A percentile compares a stretch with the other conserved stretches of the same genome.
Evolutionary conservation across 2,888 invertebrate genomes (phyloP).

Genomic region (Scaptomyza flava): DNA sequence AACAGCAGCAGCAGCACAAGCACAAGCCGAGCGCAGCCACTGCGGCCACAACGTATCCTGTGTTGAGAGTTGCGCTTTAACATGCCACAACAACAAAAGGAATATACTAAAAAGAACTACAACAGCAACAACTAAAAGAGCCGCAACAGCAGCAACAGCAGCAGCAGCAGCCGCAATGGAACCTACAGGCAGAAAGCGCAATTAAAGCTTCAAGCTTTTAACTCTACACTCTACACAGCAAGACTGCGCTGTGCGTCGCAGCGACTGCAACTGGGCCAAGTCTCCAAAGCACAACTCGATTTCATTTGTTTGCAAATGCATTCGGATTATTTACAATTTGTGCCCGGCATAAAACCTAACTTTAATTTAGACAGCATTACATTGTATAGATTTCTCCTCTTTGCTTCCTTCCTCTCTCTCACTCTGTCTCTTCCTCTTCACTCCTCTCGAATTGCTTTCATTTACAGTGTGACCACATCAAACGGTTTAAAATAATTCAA

Average conservation of each 20-base stretch:
- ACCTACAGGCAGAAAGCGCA: constrained; percentile 38
- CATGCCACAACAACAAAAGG: constrained; percentile 23
- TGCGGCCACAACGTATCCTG: constrained; percentile 73
- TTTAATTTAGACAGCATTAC: constrained; percentile 3
- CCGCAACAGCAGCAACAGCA: constrained; percentile 9
- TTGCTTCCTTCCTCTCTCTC: too few species aligned
- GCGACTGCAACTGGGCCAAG: constrained; percentile 56
- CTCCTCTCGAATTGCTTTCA: constrained; percentile 9
- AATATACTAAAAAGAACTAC: constrained; percentile 15
- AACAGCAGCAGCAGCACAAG: constrained; percentile 13
- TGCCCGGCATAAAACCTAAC: constrained; percentile 5
- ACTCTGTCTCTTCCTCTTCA: background rate
- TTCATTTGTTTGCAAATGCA: constrained; percentile 46
- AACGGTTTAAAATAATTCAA: constrained; percentile 30
- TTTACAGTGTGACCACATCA: constrained; percentile 46
- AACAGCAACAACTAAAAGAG: background rate
- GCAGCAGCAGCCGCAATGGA: constrained; percentile 18
- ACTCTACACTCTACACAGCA: constrained; percentile 37
- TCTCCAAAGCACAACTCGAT: constrained; percentile 52
- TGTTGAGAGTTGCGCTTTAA: constrained; percentile 71
- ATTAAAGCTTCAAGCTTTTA: constrained; percentile 50
- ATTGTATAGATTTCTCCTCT: constrained; percentile 9
- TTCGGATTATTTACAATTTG: constrained; percentile 36
- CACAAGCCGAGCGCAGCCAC: constrained; percentile 15
- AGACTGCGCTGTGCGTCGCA: constrained; percentile 11